Conservation (phyloP, 2,113 vertebrate species). For the Salvelinus namaycush region DNA sequence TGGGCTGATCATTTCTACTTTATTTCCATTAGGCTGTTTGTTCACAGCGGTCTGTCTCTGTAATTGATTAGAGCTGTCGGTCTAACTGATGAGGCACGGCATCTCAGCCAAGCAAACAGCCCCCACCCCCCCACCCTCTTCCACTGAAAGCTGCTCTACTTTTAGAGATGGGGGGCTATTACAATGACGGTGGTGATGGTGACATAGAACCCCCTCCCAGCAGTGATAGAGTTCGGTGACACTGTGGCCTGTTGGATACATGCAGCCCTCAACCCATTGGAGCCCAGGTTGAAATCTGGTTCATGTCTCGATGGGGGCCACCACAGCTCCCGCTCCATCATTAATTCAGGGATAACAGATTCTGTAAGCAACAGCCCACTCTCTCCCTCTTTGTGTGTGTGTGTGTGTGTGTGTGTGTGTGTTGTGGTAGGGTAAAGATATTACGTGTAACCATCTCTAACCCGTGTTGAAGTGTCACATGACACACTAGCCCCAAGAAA, state of each 20-base stretch:
- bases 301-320: conserved; percentile 70
- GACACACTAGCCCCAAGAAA: neutral
- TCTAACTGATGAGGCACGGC: conserved; percentile 65
- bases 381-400: neutral
- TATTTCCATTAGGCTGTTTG: conserved; percentile 76
- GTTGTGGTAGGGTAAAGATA: neutral
- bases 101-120: conserved; percentile 54
- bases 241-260: conserved; percentile 64
- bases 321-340: conserved; percentile 62
- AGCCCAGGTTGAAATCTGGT: conserved; percentile 78
- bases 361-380: conserved; percentile 36
- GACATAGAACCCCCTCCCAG: conserved; percentile 60
- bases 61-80: conserved; percentile 72
- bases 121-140: conserved; percentile 7
- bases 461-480: neutral
- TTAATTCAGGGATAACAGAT: conserved; percentile 72
- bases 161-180: conserved; percentile 56
- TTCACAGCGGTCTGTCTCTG: conserved; percentile 69
- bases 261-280: conserved; percentile 65
- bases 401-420: no score
- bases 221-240: conserved; percentile 46
- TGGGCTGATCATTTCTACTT: conserved; percentile 67
- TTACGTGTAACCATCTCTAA: conserved; percentile 6
- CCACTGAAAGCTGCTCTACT: conserved; percentile 68
- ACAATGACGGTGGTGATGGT: conserved; percentile 58